Percentiles rank a stretch among this genome's conserved stretches.
phyloP scores from a whole-genome alignment of 2,888 invertebrate genomes.

The Norana najaformis region DNA sequence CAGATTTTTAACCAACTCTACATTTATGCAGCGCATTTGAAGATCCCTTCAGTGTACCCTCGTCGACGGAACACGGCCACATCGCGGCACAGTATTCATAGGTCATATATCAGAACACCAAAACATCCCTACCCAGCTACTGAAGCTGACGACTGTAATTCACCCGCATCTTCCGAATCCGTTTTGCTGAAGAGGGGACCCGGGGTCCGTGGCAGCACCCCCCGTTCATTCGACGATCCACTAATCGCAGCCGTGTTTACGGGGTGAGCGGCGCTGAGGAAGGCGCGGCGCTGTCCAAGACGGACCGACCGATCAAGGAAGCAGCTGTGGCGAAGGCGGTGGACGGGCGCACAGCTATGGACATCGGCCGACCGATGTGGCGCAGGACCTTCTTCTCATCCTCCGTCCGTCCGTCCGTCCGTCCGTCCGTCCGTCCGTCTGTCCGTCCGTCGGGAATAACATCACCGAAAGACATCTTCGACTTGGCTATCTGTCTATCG shows the following conservation, averaged over 20 bases:
- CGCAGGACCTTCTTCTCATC: background rate
- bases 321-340: background rate
- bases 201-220: background rate
- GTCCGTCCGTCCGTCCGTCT: background rate
- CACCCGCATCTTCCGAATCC: background rate
- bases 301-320: background rate
- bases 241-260: background rate
- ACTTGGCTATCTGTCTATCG: constrained; percentile 29
- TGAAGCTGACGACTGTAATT: background rate
- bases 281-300: background rate
- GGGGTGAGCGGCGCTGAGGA: background rate
- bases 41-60: background rate
- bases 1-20: background rate
- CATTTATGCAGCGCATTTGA: background rate
- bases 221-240: background rate
- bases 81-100: background rate
- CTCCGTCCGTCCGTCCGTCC: background rate
- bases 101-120: no score
- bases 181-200: background rate
- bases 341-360: background rate
- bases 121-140: no score
- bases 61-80: background rate
- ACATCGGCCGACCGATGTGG: background rate
- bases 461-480: background rate
- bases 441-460: background rate